Evolutionary conservation across 1,140 invertebrate species (phyloP), one percentile per base, ranked within the genome.

Genomic region (Drosophila malerkotliana): DNA sequence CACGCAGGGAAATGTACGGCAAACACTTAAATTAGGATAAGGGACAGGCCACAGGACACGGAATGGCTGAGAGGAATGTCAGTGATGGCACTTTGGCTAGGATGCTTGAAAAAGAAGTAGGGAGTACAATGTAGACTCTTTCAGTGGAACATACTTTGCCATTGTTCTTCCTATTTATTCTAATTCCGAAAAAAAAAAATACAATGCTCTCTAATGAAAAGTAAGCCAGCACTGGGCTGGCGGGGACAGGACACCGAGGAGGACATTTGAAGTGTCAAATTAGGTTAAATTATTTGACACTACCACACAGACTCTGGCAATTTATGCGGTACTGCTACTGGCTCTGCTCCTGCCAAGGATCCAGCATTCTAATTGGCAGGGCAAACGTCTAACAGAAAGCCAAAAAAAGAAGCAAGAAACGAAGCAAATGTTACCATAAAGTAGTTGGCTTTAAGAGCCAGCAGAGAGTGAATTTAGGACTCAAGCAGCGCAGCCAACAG

Each of bases 261-360:
- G 56, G 68, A 81, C 66, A 88, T 88, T 88, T 88, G 83, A 91
- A 85, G 89, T 90, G 89, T 82, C 89, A 91, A 91, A 91, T 91
- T 90, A 90, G 89, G 89, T 85, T 91, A 91, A 90, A 90, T 90
- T 91, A 91, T 85, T 89, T 90, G 84, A 89, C 84, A 89, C 69
- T 73, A 52, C 45, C 53, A 56, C 75, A 58, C 71, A 79, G 60
- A 60, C 56, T 72, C 51, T 45, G 45, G 63, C 72, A 88, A 83
- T 88, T 88, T 88, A 87, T 87, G 79, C 57, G 79, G 52, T 52
- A 37, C 34, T 32, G 32, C 32, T 7, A 28, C 26, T 28, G 26
- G 26, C 26, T 28, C 26, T 6, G 26, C 26, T 28, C 26, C 30
- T 55, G 44, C 73, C 64, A 62, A 37, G 55, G 63, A 76, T 64